phyloP scores from a whole-genome alignment of 2,113 vertebrate species.

The Callipepla californica region DNA sequence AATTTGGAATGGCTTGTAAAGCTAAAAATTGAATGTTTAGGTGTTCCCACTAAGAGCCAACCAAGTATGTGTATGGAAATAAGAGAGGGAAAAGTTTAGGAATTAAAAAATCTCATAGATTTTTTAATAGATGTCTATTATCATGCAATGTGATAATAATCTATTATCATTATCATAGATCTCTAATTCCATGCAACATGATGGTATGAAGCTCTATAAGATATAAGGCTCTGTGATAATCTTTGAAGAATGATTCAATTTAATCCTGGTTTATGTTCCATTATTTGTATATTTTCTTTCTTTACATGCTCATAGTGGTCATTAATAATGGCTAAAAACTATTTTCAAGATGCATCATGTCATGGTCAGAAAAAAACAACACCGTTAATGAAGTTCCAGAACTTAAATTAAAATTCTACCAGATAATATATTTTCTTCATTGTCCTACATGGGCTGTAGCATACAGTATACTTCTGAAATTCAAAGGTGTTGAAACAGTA shows the following conservation, averaged over 20 bases:
- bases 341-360: not conserved
- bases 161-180: too few species aligned
- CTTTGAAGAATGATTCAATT: slow-evolving; percentile 2
- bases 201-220: not conserved
- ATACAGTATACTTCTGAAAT: not conserved
- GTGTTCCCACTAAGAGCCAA: not conserved
- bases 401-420: not conserved
- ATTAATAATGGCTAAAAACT: not conserved
- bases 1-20: not conserved
- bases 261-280: slow-evolving; percentile 18
- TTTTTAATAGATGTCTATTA: not conserved
- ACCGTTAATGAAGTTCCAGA: not conserved
- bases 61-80: not conserved
- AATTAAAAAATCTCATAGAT: not conserved
- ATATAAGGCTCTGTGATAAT: slow-evolving; percentile 1
- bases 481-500: not conserved
- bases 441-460: not conserved
- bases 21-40: not conserved
- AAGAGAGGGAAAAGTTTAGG: not conserved
- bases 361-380: not conserved
- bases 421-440: not conserved
- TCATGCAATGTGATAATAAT: not conserved
- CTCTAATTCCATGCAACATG: not conserved
- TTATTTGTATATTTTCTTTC: slow-evolving; percentile 7
- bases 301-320: not conserved